Base-by-base conservation (phyloP, 2,113 vertebrate species). In the Opisthocomus hoazin region DNA sequence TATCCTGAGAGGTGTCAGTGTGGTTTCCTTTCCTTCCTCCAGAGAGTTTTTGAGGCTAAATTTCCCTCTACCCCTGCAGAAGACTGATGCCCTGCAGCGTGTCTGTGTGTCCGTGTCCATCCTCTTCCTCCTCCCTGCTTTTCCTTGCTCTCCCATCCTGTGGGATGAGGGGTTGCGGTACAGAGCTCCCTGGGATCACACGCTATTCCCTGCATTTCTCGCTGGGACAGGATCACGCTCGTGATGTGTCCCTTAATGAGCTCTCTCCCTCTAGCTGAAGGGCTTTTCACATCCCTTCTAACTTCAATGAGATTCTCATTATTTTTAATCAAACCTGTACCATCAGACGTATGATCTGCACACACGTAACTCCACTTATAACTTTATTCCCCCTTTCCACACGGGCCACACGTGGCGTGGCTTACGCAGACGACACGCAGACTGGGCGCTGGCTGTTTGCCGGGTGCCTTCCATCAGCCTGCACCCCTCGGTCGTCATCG, bases 321-420 rank as follows among this genome's bases (percentile, higher is more conserved):
- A 2, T 1, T 5, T 16, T 24, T 19, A 7, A 6, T 4, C 6
- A 21, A 6, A 37, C 48, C 0, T 1, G 34, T 26, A 6, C 4
- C 21, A 0, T 4, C 14, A 26, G 34, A 1, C 20, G 14, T 10
- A 5, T 22, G n/a, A 12, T 11, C 39, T 30, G 4, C n/a, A 27
- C 50, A 24, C 43, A 3, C 12, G 8, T 11, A 32, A 11, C 34
- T 63, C 73, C 37, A 2, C 1, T 1, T 7, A 2, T 3, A 36
- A 5, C 7, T 26, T 71, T 17, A 3, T 19, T n/a, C 32, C 84
- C 12, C 39, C 10, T 65, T 36, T 24, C 56, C 48, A 4, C 0
- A 1, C 0, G 2, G 13, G 22, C 30, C 76, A 12, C 5, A 1
- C 12, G 3, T 24, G 48, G 10, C 1, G 2, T 15, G 23, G 19